A percentile compares a stretch with the other conserved stretches of the same genome.
Evolutionary conservation across 2,888 invertebrate species (phyloP).

Genomic region (Limnephilus lunatus): DNA sequence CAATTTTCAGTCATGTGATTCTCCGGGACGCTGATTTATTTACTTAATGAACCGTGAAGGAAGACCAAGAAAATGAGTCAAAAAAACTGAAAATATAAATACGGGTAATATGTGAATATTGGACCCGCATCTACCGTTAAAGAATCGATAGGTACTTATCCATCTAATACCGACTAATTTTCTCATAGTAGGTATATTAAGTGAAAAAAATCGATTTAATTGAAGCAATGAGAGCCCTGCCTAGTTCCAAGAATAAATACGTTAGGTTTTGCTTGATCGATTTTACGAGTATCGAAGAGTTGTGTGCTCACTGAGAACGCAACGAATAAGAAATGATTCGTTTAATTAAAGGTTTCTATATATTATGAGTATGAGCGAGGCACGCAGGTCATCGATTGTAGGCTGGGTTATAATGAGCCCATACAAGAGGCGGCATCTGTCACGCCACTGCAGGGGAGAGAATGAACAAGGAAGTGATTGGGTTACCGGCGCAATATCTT

Average conservation of each 20-base stretch:
- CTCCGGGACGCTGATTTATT: slow-evolving; percentile 39
- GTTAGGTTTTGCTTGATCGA: slow-evolving; percentile 2
- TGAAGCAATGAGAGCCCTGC: background rate
- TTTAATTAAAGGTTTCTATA: slow-evolving; percentile 20
- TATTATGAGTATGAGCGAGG: background rate
- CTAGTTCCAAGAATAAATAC: background rate
- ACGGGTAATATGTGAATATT: background rate
- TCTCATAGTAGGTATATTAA: background rate
- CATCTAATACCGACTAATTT: background rate
- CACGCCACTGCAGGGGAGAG: background rate
- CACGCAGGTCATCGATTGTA: slow-evolving; percentile 46
- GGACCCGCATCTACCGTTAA: background rate
- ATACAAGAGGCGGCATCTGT: slow-evolving; percentile 46
- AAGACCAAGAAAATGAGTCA: slow-evolving; percentile 13
- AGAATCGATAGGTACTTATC: background rate
- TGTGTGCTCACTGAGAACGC: background rate
- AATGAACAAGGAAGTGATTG: slow-evolving; percentile 39
- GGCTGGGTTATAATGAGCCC: slow-evolving; percentile 30
- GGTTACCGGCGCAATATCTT: slow-evolving; percentile 24
- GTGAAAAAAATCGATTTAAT: background rate
- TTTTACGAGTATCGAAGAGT: slow-evolving; percentile 12
- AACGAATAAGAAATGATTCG: slow-evolving; percentile 18
- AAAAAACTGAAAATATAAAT: slow-evolving; percentile 16
- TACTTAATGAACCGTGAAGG: slow-evolving; percentile 33
- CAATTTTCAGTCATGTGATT: slow-evolving; percentile 46